Conservation (phyloP, 2,113 vertebrate species). For the Athene noctua region DNA sequence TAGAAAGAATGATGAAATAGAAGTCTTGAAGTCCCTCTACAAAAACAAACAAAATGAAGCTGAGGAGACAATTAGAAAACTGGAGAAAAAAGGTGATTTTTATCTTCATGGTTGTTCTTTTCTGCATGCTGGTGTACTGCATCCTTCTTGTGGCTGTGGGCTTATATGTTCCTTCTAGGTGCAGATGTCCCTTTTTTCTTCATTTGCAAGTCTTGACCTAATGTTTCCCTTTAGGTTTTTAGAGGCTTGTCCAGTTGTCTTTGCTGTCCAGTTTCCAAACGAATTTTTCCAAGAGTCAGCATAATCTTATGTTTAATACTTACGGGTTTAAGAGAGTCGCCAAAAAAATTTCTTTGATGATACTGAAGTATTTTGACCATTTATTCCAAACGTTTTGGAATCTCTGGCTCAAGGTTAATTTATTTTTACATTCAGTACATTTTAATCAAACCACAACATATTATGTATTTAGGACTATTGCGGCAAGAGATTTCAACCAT, state of each 20-base stretch:
- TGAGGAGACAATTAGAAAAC: slow-evolving; percentile 83
- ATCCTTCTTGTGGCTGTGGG: neutral
- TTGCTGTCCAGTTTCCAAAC: neutral
- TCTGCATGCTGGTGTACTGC: neutral
- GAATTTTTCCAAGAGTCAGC: neutral
- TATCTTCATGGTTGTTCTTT: fast-evolving
- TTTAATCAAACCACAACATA: neutral
- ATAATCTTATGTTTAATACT: neutral
- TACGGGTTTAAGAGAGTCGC: neutral
- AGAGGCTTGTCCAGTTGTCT: neutral
- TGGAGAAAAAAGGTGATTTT: slow-evolving; percentile 92
- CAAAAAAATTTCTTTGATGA: neutral
- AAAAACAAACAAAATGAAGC: slow-evolving; percentile 84
- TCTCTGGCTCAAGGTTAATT: neutral
- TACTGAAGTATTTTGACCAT: neutral
- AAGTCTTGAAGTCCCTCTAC: slow-evolving; percentile 84
- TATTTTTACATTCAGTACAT: slow-evolving; percentile 42
- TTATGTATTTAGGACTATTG: neutral
- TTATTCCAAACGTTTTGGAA: neutral
- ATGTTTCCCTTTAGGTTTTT: neutral
- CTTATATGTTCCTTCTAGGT: neutral
- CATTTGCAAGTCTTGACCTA: neutral
- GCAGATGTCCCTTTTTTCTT: neutral
- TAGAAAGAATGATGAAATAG: slow-evolving; percentile 91
- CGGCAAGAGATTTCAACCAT: neutral